Evolutionary conservation across 2,888 invertebrate genomes (phyloP), one percentile per base, ranked within the genome.

Genomic region (Elgonia sp.): DNA sequence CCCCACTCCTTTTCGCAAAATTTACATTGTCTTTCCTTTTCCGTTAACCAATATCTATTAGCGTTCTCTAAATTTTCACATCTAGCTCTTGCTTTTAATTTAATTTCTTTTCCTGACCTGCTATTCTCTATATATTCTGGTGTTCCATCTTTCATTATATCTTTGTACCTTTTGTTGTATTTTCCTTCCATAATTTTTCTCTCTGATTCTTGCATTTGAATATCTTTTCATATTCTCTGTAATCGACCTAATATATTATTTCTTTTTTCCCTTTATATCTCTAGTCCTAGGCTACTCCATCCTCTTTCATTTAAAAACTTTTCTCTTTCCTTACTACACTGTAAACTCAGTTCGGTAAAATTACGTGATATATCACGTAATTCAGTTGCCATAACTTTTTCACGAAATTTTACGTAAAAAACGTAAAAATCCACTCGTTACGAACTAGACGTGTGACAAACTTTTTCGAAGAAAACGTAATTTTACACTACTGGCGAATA

Each of bases 281-380:
- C 55, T 18, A 16, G 14, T 55, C 18, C n/a, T 18, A 60, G 0
- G 10, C 60, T 60, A 21, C 60, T 60, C 60, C 20, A 60, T 1
- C 21, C 60, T 60, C 10, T 21, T 18, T 60, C 21, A 60, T 60
- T 60, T 16, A 46, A 46, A 55, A 42, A 83, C 18, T 62, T 12
- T 39, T 75, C 57, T 70, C 63, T 70, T 53, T 77, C 69, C 57
- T 57, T 76, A 9, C 76, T 73, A 29, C 76, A 67, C 37, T 5
- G 39, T n/a, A n/a, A n/a, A n/a, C n/a, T n/a, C n/a, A n/a, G n/a
- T n/a, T n/a, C n/a, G n/a, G n/a, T n/a, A n/a, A n/a, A n/a, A n/a
- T n/a, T n/a, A n/a, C n/a, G n/a, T n/a, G n/a, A n/a, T n/a, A n/a
- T n/a, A n/a, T n/a, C n/a, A n/a, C n/a, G n/a, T n/a, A n/a, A n/a